A percentile compares a stretch with the other conserved stretches of the same genome.
phyloP scores from a whole-genome alignment of 1,140 invertebrate genomes.

The Nephila pilipes region DNA sequence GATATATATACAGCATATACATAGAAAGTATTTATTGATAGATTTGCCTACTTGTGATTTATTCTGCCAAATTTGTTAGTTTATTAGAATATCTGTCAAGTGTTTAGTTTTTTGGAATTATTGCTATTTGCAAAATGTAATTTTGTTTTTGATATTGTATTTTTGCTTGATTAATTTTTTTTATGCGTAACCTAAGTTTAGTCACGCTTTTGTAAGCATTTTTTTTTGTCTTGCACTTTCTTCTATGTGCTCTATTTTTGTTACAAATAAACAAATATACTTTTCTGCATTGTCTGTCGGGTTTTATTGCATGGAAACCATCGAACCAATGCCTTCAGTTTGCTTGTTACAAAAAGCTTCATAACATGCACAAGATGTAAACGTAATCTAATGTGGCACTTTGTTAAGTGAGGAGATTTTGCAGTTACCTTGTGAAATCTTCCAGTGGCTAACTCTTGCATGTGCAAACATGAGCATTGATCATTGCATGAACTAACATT shows the following conservation, averaged over 20 bases:
- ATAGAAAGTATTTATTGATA: constrained; percentile 71
- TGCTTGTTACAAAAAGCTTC: constrained; percentile 24
- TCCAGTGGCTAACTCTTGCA: neutral
- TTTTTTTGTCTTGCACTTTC: constrained; percentile 54
- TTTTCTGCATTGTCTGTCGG: constrained; percentile 57
- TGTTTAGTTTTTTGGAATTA: constrained; percentile 60
- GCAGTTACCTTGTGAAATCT: neutral
- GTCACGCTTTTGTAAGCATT: constrained; percentile 72
- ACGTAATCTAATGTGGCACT: constrained; percentile 2
- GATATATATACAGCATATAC: constrained; percentile 70
- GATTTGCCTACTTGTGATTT: constrained; percentile 67
- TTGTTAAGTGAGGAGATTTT: neutral
- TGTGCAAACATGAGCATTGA: constrained; percentile 41
- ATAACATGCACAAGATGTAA: constrained; percentile 32
- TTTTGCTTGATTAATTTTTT: constrained; percentile 52
- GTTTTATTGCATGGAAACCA: constrained; percentile 63
- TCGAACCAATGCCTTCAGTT: constrained; percentile 34
- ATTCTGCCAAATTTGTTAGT: constrained; percentile 73
- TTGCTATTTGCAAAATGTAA: constrained; percentile 49
- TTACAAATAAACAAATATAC: constrained; percentile 56
- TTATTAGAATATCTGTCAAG: constrained; percentile 58
- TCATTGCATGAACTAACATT: constrained; percentile 26
- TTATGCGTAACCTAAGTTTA: constrained; percentile 74
- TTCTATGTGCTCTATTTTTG: constrained; percentile 48
- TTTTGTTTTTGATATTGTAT: constrained; percentile 48